Conservation (phyloP, 2,113 vertebrate species). For the Alectura lathami region DNA sequence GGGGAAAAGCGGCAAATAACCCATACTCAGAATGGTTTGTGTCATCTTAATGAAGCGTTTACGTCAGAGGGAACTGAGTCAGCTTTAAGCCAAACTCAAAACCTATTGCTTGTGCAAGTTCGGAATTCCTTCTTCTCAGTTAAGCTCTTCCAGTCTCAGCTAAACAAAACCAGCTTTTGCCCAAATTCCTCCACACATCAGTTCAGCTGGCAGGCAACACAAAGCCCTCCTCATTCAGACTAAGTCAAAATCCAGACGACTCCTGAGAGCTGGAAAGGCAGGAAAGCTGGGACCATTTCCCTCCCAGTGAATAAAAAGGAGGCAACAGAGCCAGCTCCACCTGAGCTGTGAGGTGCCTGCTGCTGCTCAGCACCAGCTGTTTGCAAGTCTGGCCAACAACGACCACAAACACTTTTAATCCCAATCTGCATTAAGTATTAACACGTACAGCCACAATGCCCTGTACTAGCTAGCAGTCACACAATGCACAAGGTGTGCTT, state of each 20-base stretch:
- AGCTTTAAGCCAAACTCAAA: background rate
- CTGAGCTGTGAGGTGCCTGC: background rate
- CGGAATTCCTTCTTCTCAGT: background rate
- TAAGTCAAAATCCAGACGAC: background rate
- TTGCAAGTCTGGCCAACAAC: background rate
- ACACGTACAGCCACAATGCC: background rate
- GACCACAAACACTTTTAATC: background rate
- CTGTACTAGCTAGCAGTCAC: background rate
- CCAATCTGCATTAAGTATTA: background rate
- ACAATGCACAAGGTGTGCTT: background rate
- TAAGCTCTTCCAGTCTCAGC: background rate
- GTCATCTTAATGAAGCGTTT: background rate
- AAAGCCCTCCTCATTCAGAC: background rate
- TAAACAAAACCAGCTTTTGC: background rate
- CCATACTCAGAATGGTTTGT: background rate
- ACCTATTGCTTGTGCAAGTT: background rate
- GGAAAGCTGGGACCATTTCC: background rate
- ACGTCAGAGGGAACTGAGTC: background rate
- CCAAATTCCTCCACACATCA: background rate
- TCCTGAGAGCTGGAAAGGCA: background rate
- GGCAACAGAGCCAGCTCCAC: background rate
- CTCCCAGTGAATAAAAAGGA: background rate
- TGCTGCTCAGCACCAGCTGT: too few species aligned
- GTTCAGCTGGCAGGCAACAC: background rate
- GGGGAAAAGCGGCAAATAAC: background rate